These are phyloP conservation scores for Elmis aenea DNA, from an alignment of 2,888 invertebrate genomes.

Conservation along the genomic window DNA sequence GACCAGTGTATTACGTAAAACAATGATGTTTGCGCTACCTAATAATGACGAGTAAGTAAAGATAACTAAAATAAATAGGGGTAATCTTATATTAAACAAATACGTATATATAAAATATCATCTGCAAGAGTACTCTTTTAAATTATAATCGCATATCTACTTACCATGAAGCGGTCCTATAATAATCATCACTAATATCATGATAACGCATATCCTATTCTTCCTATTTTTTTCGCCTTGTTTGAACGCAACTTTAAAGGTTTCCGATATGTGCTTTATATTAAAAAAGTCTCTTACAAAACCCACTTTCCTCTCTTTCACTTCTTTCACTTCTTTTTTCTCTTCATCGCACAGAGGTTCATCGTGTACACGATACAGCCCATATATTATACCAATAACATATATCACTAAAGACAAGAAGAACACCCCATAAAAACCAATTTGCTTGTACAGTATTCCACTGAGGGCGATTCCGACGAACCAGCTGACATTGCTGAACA, in stretches of 20 bases:
- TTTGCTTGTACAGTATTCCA: conserved; percentile 47
- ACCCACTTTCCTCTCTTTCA: conserved; percentile 48
- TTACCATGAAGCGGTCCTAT: conserved; percentile 76
- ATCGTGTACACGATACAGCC: conserved; percentile 3
- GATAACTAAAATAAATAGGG: no score
- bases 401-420: conserved; percentile 26
- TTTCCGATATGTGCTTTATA: conserved; percentile 65
- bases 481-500: conserved; percentile 51
- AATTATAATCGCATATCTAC: no score
- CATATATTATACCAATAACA: conserved; percentile 28
- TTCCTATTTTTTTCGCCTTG: conserved; percentile 64
- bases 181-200: conserved; percentile 72
- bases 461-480: conserved; percentile 50
- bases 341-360: conserved; percentile 28
- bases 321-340: conserved; percentile 52
- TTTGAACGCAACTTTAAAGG: conserved; percentile 71
- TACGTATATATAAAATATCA: no score
- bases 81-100: no score
- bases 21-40: no score
- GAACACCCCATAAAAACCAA: conserved; percentile 35
- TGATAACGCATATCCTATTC: conserved; percentile 65
- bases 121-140: no score
- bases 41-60: no score
- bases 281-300: conserved; percentile 58
- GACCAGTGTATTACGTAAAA: no score